A percentile compares a stretch with the other conserved stretches of the same genome.
These are phyloP conservation scores for Dipodomys spectabilis DNA, from an alignment of 2,113 vertebrate species.

Conservation along the genomic window DNA sequence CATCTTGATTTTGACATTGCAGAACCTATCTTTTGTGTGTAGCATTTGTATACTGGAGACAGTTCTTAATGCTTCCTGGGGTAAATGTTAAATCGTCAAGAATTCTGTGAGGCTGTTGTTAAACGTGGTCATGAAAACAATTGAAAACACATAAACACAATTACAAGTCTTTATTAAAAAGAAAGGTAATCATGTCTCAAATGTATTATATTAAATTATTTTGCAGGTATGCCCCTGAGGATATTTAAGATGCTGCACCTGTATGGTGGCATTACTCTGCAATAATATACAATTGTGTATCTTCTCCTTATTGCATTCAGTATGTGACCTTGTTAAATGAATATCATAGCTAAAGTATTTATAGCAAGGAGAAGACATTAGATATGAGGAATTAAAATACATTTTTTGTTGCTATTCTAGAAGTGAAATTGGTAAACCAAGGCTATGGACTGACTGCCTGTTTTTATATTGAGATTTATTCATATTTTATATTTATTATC, in stretches of 20 bases:
- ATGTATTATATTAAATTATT: background rate
- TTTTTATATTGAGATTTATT: background rate
- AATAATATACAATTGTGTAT: background rate
- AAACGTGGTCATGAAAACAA: background rate
- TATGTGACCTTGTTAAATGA: background rate
- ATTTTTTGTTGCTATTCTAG: background rate
- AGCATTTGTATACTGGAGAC: background rate
- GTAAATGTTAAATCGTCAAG: background rate
- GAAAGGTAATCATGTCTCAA: background rate
- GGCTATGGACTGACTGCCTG: background rate
- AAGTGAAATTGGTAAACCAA: background rate
- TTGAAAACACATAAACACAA: background rate
- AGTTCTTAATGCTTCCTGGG: background rate
- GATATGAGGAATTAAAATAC: background rate
- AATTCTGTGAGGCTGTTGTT: background rate
- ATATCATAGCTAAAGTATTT: background rate
- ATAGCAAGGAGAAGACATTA: background rate
- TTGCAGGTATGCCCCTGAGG: background rate
- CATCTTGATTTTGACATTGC: background rate
- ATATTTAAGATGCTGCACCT: background rate
- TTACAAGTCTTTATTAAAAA: slow-evolving; percentile 5
- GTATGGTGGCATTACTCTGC: background rate
- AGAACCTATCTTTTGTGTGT: background rate
- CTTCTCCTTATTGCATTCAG: background rate
- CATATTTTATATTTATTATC: background rate